These are phyloP conservation scores for Lottia scabra DNA, from an alignment of 2,888 invertebrate species.

Conservation along the genomic window DNA sequence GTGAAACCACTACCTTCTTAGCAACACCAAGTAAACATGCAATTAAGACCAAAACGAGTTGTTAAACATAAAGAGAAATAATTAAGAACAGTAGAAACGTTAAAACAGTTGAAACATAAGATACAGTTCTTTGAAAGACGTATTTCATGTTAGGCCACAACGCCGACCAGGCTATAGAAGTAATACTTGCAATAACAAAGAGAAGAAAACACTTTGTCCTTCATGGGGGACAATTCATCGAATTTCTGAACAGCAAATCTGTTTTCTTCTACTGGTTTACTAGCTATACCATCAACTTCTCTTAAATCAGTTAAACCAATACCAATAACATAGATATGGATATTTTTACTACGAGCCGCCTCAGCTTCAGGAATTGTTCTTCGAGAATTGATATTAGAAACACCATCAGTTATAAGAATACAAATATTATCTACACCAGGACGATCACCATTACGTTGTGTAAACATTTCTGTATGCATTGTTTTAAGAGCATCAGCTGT, in stretches of 20 bases:
- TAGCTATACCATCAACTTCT: slow-evolving; percentile 43
- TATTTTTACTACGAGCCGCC: slow-evolving; percentile 26
- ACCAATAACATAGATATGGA: slow-evolving; percentile 45
- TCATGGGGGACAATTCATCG: slow-evolving; percentile 29
- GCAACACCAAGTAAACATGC: no score
- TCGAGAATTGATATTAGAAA: slow-evolving; percentile 51
- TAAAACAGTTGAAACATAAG: no score
- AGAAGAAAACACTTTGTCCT: slow-evolving; percentile 25
- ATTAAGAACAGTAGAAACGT: no score
- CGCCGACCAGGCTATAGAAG: no score
- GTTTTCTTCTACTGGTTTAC: slow-evolving; percentile 35
- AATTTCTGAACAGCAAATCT: slow-evolving; percentile 40
- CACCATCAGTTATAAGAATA: slow-evolving; percentile 53
- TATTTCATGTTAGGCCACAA: no score
- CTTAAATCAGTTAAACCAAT: slow-evolving; percentile 35
- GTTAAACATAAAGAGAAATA: no score
- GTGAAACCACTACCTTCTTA: no score
- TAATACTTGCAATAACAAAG: slow-evolving; percentile 24
- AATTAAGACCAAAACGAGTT: no score
- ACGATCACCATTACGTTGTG: slow-evolving; percentile 46
- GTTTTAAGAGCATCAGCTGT: slow-evolving; percentile 48
- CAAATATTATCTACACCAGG: slow-evolving; percentile 44
- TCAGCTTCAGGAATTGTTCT: slow-evolving; percentile 39
- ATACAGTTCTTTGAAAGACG: no score
- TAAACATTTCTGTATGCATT: slow-evolving; percentile 46